Evolutionary conservation across 2,797 vertebrate genomes (phyloP).

Genomic region (Sebastes nivosus): DNA sequence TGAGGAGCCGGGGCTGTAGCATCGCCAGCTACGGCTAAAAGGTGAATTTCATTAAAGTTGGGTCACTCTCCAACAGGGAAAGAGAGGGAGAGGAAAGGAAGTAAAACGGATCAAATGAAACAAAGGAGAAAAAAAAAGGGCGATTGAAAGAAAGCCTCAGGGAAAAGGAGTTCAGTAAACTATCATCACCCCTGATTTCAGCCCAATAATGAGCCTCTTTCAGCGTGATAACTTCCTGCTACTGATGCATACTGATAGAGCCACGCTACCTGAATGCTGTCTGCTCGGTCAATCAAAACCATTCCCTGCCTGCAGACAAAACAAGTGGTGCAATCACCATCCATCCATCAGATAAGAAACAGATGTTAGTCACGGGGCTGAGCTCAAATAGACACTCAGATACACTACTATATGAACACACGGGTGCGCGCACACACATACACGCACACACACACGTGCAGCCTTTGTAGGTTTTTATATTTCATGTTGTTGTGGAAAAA

Average conservation of each 20-base stretch:
- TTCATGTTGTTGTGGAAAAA: slow-evolving; percentile 47
- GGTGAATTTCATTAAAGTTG: slow-evolving; percentile 62
- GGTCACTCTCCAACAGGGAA: slow-evolving; percentile 44
- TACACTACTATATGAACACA: slow-evolving; percentile 7
- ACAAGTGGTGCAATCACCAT: slow-evolving; percentile 73
- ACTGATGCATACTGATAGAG: slow-evolving; percentile 69
- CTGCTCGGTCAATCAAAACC: slow-evolving; percentile 72
- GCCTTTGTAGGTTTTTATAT: slow-evolving; percentile 36
- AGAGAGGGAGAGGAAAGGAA: neutral
- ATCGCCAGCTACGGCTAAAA: slow-evolving; percentile 38
- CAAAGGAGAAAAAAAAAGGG: neutral
- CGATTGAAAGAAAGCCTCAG: neutral
- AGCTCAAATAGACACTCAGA: slow-evolving; percentile 37
- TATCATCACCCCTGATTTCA: slow-evolving; percentile 58
- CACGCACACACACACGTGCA: slow-evolving; percentile 16
- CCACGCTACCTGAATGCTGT: slow-evolving; percentile 69
- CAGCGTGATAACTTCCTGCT: slow-evolving; percentile 63
- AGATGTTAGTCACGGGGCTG: slow-evolving; percentile 56
- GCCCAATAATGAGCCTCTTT: slow-evolving; percentile 60
- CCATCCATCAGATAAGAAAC: slow-evolving; percentile 75
- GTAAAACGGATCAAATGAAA: slow-evolving; percentile 6
- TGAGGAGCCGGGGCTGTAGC: slow-evolving; percentile 21
- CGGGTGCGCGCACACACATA: neutral
- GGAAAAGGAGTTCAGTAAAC: slow-evolving; percentile 48
- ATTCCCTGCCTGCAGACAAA: slow-evolving; percentile 73